phyloP scores from a whole-genome alignment of 2,113 vertebrate species.

The Macaca nemestrina region DNA sequence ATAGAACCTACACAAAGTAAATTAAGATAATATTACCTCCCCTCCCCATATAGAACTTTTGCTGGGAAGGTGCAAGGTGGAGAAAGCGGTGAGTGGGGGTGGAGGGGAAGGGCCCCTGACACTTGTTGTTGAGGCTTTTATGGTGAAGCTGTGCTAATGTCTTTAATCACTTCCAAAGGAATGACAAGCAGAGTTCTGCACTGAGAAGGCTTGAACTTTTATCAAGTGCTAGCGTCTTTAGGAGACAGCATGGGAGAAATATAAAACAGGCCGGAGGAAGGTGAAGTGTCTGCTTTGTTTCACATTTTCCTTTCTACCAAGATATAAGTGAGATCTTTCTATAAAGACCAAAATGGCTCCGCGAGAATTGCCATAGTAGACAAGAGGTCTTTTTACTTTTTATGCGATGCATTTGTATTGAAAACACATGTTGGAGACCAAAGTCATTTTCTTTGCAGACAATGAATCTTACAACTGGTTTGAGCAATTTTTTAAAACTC shows the following conservation, averaged over 20 bases:
- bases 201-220: conserved; percentile 69
- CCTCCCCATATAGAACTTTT: background rate
- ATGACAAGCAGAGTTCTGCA: conserved; percentile 48
- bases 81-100: background rate
- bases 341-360: conserved; percentile 70
- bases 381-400: conserved; percentile 71
- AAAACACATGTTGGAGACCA: conserved; percentile 63
- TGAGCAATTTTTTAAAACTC: conserved; percentile 4
- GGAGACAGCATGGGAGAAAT: conserved; percentile 79
- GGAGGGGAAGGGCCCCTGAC: background rate
- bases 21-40: background rate
- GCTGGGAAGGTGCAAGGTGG: background rate
- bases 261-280: conserved; percentile 75
- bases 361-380: conserved; percentile 23
- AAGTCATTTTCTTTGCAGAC: conserved; percentile 74
- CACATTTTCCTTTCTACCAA: conserved; percentile 33
- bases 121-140: conserved; percentile 23
- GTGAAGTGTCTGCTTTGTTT: conserved; percentile 66
- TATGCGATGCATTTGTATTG: conserved; percentile 60
- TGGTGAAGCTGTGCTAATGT: conserved; percentile 47
- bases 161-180: conserved; percentile 63
- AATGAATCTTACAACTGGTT: conserved; percentile 61
- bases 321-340: conserved; percentile 72
- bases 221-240: conserved; percentile 75
- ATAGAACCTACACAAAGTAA: background rate